phyloP scores from a whole-genome alignment of 2,797 vertebrate species.

The Phataginus tricuspis region DNA sequence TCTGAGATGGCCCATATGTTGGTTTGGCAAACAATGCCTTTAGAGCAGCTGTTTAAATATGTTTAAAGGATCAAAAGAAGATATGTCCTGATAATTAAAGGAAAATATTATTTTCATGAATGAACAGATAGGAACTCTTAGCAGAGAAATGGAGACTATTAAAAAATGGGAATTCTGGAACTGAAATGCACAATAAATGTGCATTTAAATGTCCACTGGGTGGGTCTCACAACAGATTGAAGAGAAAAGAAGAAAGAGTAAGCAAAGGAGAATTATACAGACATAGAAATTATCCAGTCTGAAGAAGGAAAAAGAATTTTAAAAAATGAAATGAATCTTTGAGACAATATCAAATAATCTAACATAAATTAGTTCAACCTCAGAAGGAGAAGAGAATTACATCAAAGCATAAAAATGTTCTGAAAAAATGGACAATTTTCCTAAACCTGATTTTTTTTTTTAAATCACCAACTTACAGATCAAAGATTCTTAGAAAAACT shows the following conservation, averaged over 20 bases:
- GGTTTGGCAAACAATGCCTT: background rate
- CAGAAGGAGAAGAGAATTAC: background rate
- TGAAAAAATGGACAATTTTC: background rate
- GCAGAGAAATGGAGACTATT: background rate
- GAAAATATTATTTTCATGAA: background rate
- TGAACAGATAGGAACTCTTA: background rate
- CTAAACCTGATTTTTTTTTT: background rate
- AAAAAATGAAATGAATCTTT: background rate
- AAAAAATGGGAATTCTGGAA: background rate
- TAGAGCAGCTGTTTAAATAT: background rate
- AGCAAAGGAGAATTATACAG: background rate
- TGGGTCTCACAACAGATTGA: background rate
- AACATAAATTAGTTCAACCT: background rate
- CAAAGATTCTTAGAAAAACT: background rate
- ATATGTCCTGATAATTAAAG: background rate
- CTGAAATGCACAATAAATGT: background rate
- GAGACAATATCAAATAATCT: no score
- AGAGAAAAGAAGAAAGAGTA: no score
- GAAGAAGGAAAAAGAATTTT: background rate
- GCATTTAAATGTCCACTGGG: background rate
- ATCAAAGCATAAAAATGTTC: background rate
- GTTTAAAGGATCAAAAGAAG: background rate
- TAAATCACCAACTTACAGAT: background rate
- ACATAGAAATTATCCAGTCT: background rate
- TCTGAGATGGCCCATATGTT: no score